Evolutionary conservation across 1,140 invertebrate genomes (phyloP), one percentile per base, ranked within the genome.

Genomic region (Battus philenor): DNA sequence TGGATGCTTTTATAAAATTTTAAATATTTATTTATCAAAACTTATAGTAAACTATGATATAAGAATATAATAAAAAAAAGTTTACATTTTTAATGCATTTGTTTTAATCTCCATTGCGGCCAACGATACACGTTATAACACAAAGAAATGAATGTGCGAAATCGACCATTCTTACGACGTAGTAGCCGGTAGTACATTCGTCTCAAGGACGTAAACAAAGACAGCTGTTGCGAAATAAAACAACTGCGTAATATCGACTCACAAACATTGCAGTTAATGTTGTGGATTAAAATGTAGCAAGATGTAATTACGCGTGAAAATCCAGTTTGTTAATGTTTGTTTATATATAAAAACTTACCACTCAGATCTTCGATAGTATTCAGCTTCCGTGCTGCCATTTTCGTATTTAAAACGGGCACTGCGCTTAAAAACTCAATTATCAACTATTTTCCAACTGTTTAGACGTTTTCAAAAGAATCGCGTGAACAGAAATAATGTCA

Each of bases 351-450:
- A 36, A 44, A 74, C 79, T 80, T 52, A 83, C 79, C 79, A 65
- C 73, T 79, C 22, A 83, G 52, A 58, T 83, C 77, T 64, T 83
- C 79, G 41, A 83, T 66, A n/a, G 77, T 83, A 45, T 83, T 81
- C 54, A 83, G 63, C 47, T 83, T 83, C 53, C 73, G 64, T 10
- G 75, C 59, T 50, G 75, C 68, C 79, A 83, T 83, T 49, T 60
- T 74, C 41, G 44, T 32, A 36, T 39, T 41, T 27, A 48, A 46
- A 33, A 44, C 33, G 24, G 43, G 44, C 59, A 68, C 54, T 51
- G 47, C 59, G 68, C 68, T 43, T 22, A 30, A 24, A 41, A 50
- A 36, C 15, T 18, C 20, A 12, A 18, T 59, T 39, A 10, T 44
- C 8, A 30, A 43, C 29, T 38, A 39, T 45, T 29, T 36, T 5